Evolutionary conservation across 2,113 vertebrate species (phyloP).

Genomic region (Microcebus jonahi): DNA sequence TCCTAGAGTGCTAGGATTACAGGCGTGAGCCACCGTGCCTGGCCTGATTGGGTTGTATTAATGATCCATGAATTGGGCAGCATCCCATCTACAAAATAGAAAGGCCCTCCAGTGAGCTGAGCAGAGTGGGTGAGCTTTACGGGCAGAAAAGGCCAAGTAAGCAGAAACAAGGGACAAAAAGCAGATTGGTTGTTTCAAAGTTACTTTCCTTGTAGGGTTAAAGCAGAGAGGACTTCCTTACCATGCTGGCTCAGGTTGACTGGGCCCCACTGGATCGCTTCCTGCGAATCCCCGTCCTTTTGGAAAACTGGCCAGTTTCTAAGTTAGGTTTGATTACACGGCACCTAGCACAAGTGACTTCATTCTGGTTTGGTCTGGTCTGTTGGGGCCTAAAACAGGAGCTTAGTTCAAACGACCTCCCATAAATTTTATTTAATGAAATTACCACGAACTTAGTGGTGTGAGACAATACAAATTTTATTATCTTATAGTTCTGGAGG

Average conservation of each 20-base stretch:
- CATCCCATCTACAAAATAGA: neutral
- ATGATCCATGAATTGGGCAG: neutral
- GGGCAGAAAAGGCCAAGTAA: neutral
- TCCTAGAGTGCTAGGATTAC: too few relatives aligned
- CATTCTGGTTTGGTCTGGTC: neutral
- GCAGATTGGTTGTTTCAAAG: neutral
- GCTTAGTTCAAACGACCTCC: neutral
- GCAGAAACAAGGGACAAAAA: neutral
- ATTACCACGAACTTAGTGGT: neutral
- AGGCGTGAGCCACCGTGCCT: too few relatives aligned
- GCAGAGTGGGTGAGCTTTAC: neutral
- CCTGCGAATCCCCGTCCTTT: neutral
- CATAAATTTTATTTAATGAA: neutral
- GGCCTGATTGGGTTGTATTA: neutral
- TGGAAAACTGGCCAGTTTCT: neutral
- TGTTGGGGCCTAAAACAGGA: neutral
- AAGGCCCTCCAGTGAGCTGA: neutral
- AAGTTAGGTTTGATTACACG: neutral
- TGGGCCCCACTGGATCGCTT: neutral
- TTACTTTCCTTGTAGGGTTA: neutral
- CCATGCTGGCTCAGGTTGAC: neutral
- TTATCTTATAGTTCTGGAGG: neutral
- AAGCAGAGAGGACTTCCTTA: neutral
- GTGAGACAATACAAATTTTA: neutral
- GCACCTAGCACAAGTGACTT: neutral